Conservation (phyloP, 2,797 vertebrate genomes). For the Falco peregrinus region DNA sequence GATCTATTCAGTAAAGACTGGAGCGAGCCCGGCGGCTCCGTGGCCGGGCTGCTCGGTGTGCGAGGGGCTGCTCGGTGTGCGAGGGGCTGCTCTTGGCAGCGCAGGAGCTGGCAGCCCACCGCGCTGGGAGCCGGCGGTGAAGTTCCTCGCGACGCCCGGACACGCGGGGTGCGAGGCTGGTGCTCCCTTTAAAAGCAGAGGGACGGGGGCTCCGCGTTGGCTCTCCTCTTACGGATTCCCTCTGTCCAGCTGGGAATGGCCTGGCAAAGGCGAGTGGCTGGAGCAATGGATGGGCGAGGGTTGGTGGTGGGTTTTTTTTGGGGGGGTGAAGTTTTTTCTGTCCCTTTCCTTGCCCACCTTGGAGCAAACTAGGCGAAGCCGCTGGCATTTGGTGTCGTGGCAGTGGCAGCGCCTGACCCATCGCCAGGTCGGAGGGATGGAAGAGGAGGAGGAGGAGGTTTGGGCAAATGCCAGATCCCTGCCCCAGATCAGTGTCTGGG, state of each 20-base stretch:
- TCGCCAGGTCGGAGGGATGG: background rate
- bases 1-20: slow-evolving; percentile 33
- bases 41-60: background rate
- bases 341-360: background rate
- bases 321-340: background rate
- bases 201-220: background rate
- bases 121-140: background rate
- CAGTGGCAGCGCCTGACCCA: background rate
- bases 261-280: background rate
- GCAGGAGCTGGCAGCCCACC: background rate
- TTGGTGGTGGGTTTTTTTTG: background rate
- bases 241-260: background rate
- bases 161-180: background rate
- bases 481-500: background rate
- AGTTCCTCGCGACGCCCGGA: background rate
- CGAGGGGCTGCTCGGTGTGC: background rate
- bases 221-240: background rate
- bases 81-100: slow-evolving; percentile 50
- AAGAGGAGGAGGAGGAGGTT: background rate
- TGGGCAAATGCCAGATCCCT: background rate
- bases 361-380: accelerated
- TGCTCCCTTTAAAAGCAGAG: background rate
- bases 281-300: accelerated
- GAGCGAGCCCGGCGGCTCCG: background rate
- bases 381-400: background rate